phyloP scores from a whole-genome alignment of 2,113 vertebrate genomes.

The Myotis lucifugus region DNA sequence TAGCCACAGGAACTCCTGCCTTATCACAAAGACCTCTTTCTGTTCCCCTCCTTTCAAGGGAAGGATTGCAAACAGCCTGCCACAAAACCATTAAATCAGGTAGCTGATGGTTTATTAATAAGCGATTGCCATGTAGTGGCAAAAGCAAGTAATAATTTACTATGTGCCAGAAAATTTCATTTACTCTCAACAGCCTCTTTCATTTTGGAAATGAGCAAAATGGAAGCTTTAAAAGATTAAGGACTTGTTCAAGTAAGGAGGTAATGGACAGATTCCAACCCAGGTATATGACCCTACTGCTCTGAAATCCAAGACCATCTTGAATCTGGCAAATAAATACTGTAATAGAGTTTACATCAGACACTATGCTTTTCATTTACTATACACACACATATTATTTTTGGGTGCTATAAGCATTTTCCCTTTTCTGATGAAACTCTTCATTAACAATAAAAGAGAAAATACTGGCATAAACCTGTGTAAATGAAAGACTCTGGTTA shows the following conservation, averaged over 20 bases:
- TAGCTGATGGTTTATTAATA: not conserved
- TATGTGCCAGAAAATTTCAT: not conserved
- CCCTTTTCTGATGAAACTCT: conserved; percentile 4
- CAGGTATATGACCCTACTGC: not conserved
- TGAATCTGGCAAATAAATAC: not conserved
- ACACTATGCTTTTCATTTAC: not conserved
- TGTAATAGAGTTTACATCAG: not conserved
- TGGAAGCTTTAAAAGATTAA: not conserved
- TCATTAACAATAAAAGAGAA: conserved; percentile 43
- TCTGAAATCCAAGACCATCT: not conserved
- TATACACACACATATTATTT: not conserved
- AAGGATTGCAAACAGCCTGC: not conserved
- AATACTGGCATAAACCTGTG: not conserved
- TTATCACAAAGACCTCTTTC: not conserved
- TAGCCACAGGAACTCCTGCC: not conserved
- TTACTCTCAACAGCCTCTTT: not conserved
- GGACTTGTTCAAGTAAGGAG: not conserved
- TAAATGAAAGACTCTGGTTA: conserved; percentile 22
- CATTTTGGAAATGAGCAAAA: conserved; percentile 37
- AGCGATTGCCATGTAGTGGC: not conserved
- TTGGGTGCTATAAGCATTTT: not conserved
- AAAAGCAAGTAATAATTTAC: not conserved
- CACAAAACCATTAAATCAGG: not conserved
- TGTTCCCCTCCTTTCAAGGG: not conserved
- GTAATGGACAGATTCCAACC: not conserved